Percentiles rank a stretch among this genome's conserved stretches.
These are phyloP conservation scores for Vespertilio murinus DNA, from an alignment of 2,797 vertebrate species.

Conservation along the genomic window DNA sequence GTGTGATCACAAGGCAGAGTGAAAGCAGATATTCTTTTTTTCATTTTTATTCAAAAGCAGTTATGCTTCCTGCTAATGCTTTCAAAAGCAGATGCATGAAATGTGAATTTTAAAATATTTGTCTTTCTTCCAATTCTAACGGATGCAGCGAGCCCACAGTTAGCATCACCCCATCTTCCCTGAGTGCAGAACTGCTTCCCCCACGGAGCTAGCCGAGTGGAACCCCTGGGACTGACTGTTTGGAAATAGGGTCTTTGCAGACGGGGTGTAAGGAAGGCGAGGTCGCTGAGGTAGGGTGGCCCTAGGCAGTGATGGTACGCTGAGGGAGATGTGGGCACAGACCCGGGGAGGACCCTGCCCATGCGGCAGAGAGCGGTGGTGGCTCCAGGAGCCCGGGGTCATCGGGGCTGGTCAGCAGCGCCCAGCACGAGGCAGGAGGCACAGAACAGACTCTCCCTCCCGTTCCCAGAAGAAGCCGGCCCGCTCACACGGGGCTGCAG, in stretches of 20 bases:
- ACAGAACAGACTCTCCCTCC: no score
- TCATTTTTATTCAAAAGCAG: constrained; percentile 61
- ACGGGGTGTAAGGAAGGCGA: neutral
- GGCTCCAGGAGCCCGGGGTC: neutral
- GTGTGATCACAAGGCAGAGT: neutral
- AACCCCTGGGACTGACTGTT: neutral
- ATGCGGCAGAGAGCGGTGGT: neutral
- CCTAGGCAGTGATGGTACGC: neutral
- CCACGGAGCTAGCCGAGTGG: neutral
- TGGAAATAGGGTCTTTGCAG: neutral
- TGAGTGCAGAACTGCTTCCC: neutral
- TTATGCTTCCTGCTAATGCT: constrained; percentile 68
- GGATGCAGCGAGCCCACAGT: constrained; percentile 50
- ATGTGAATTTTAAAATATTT: constrained; percentile 81
- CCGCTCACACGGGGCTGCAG: neutral
- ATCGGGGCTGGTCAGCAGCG: neutral
- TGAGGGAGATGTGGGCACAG: neutral
- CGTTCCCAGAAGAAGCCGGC: neutral
- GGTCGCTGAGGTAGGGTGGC: no score
- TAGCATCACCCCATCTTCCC: constrained; percentile 24
- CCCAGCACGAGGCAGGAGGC: neutral
- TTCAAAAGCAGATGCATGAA: constrained; percentile 77
- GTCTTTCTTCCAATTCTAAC: constrained; percentile 73
- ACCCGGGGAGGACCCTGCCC: rapidly evolving
- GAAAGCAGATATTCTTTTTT: constrained; percentile 54